phyloP scores from a whole-genome alignment of 2,888 invertebrate species.

The Yponomeuta malinellus region DNA sequence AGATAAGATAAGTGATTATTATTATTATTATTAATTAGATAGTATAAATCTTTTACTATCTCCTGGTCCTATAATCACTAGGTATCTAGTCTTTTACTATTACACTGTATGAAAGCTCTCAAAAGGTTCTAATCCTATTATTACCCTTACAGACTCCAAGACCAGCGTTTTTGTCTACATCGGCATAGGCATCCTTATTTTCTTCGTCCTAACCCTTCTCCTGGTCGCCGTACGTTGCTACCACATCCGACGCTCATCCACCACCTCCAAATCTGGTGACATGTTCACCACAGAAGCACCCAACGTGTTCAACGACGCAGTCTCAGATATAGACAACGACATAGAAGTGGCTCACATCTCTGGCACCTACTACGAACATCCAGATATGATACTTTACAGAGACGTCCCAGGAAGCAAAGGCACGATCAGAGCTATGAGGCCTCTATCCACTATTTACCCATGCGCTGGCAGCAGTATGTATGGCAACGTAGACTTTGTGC shows the following conservation, averaged over 20 bases:
- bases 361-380: slow-evolving; percentile 67
- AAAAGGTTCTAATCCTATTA: background rate
- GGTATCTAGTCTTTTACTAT: too few species aligned
- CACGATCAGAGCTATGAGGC: slow-evolving; percentile 62
- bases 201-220: slow-evolving; percentile 35
- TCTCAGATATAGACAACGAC: slow-evolving; percentile 65
- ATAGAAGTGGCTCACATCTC: slow-evolving; percentile 64
- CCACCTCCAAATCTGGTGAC: slow-evolving; percentile 56
- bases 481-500: slow-evolving; percentile 56
- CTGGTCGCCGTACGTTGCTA: slow-evolving; percentile 45
- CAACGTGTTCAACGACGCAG: slow-evolving; percentile 60
- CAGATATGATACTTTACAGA: slow-evolving; percentile 66
- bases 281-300: slow-evolving; percentile 66
- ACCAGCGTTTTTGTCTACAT: slow-evolving; percentile 35
- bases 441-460: slow-evolving; percentile 63
- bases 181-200: slow-evolving; percentile 36
- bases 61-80: too few species aligned
- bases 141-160: slow-evolving; percentile 13
- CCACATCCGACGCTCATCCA: slow-evolving; percentile 35
- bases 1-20: too few species aligned
- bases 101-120: too few species aligned
- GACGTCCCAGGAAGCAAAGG: slow-evolving; percentile 53
- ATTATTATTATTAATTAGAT: too few species aligned
- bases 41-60: too few species aligned
- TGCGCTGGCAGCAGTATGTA: slow-evolving; percentile 62